These are phyloP conservation scores for Drosophila melanica DNA, from an alignment of 1,140 invertebrate genomes.

Conservation along the genomic window DNA sequence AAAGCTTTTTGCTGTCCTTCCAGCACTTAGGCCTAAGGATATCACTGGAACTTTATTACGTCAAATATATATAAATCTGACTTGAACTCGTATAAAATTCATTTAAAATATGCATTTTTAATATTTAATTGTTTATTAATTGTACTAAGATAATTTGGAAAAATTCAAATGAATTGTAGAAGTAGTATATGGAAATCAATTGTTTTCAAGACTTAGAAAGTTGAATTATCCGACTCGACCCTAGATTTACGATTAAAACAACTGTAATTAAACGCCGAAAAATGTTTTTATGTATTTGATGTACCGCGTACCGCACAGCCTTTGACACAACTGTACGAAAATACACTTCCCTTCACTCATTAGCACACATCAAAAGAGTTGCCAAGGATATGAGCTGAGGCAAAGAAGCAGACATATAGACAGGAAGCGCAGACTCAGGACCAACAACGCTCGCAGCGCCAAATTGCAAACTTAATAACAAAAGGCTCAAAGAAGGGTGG, in stretches of 20 bases:
- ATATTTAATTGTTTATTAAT: too few relatives aligned
- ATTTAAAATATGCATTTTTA: too few relatives aligned
- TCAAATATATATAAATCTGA: background rate
- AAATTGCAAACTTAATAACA: conserved; percentile 71
- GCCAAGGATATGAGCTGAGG: conserved; percentile 46
- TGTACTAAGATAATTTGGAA: too few relatives aligned
- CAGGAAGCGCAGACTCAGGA: conserved; percentile 41
- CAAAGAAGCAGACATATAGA: conserved; percentile 16
- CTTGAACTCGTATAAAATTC: too few relatives aligned
- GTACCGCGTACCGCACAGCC: background rate
- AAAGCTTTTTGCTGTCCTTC: conserved; percentile 69
- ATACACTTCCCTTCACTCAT: conserved; percentile 26
- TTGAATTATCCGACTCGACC: too few relatives aligned
- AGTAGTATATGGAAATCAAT: too few relatives aligned
- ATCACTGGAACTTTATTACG: background rate
- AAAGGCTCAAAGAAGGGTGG: conserved; percentile 28
- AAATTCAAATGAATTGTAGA: too few relatives aligned
- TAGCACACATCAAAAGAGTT: conserved; percentile 65
- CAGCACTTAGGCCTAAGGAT: conserved; percentile 27
- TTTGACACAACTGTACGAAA: conserved; percentile 31
- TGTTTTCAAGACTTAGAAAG: too few relatives aligned
- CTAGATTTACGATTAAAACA: too few relatives aligned
- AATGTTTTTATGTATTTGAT: too few relatives aligned
- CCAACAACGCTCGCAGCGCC: conserved; percentile 27
- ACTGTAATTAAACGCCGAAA: too few relatives aligned